These are phyloP conservation scores for Acanthaster planci DNA, from an alignment of 35 echinoderm and acorn worm species.

Conservation along the genomic window DNA sequence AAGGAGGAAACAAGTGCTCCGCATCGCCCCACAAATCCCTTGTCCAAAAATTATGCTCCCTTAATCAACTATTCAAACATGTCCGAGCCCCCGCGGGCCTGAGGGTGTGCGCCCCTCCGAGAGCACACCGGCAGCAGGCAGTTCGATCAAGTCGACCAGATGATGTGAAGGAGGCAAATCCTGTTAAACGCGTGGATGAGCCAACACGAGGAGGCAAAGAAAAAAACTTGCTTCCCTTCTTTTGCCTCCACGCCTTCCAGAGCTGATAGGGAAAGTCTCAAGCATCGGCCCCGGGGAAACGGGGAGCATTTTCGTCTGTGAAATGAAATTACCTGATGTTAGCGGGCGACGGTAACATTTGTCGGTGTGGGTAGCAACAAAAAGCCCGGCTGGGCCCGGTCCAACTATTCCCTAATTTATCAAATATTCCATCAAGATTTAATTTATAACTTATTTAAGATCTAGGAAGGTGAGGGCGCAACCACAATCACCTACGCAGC, in stretches of 20 bases:
- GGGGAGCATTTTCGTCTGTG: neutral
- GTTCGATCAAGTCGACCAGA: neutral
- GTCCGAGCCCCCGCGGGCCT: neutral
- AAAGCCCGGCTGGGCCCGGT: neutral
- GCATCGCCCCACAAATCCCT: neutral
- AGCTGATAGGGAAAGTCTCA: too few species aligned
- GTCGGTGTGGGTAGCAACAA: neutral
- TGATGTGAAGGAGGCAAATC: neutral
- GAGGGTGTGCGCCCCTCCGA: neutral
- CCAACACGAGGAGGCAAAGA: too few species aligned
- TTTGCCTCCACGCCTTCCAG: too few species aligned
- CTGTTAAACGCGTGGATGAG: neutral
- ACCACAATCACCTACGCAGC: too few species aligned
- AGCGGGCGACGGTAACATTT: neutral
- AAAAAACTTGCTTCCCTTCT: too few species aligned
- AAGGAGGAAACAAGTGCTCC: neutral
- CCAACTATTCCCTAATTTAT: too few species aligned
- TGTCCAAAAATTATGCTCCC: neutral
- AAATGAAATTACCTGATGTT: slow-evolving; percentile 13
- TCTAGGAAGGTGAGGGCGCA: too few species aligned
- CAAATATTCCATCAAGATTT: too few species aligned
- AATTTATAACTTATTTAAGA: too few species aligned
- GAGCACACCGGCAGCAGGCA: neutral
- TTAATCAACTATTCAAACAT: slow-evolving; percentile 22
- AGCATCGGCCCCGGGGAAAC: neutral